These are phyloP conservation scores for Graptemys geographica DNA, from an alignment of 2,797 vertebrate genomes.

Conservation along the genomic window DNA sequence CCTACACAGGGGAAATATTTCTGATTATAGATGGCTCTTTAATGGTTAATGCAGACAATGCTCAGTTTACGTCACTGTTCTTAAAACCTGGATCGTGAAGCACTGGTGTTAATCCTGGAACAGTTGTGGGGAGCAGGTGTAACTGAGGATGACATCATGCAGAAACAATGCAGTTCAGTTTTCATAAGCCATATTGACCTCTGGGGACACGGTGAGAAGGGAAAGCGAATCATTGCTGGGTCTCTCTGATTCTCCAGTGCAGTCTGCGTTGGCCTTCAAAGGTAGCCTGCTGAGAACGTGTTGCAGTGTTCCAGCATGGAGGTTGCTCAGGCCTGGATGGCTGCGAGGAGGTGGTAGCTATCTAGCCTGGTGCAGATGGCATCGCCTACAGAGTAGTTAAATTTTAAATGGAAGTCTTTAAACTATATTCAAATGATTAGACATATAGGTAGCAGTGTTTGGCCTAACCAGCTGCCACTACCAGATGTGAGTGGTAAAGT, in stretches of 20 bases:
- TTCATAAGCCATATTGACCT: background rate
- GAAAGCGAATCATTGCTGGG: background rate
- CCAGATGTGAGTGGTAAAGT: background rate
- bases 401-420: background rate
- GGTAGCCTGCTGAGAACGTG: background rate
- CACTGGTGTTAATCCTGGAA: background rate
- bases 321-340: background rate
- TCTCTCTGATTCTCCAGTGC: background rate
- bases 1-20: background rate
- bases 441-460: background rate
- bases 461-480: background rate
- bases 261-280: background rate
- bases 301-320: accelerated
- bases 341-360: background rate
- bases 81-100: too few species aligned
- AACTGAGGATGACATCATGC: background rate
- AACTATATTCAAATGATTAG: accelerated
- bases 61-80: background rate
- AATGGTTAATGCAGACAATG: background rate
- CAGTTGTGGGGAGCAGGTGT: background rate
- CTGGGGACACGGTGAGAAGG: background rate
- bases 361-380: accelerated
- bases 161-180: background rate
- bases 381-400: background rate
- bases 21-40: background rate